Evolutionary conservation across 2,797 vertebrate species (phyloP), one percentile per base, ranked within the genome.

Genomic region (Chiropotes sagulatus): DNA sequence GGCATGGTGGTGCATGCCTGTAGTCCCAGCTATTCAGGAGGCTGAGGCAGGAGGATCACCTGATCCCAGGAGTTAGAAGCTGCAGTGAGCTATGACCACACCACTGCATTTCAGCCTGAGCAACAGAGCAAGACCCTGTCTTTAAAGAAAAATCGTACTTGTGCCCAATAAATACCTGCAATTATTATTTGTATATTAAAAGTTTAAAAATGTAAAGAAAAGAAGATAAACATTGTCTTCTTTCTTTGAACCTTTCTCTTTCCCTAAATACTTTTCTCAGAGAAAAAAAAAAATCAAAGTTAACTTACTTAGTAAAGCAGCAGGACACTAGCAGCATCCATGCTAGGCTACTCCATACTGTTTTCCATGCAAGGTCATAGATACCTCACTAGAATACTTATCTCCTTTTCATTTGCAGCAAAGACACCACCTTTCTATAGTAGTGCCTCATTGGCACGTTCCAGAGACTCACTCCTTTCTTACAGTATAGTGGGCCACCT

Each of bases 191-290:
- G 50, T 36, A 33, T 24, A 39, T 28, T 39, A 81, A 81, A 80
- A 81, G 8, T 26, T 28, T 81, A 5, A 26, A 54, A 81, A 54
- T 54, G 12, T n/a, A 26, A 81, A 81, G 39, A 26, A 81, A 57
- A 36, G 50, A 81, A 81, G 14, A 26, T 54, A 26, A 95, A 94
- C 67, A 75, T 88, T 82, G 87, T 58, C 41, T 91, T 92, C 57
- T 86, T 48, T 76, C 67, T 91, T 85, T 95, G 93, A 94, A 89
- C 39, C 82, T 78, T 96, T 78, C 76, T 78, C 72, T 89, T 95
- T 90, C 57, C 86, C 79, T 80, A 93, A 97, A 92, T 44, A 70
- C 12, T 75, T 26, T 82, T 70, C 46, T 88, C 33, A 88, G 67
- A 92, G 58, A 52, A 28, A 92, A 75, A 92, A 75, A 91, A 93